A percentile compares a stretch with the other conserved stretches of the same genome.
Evolutionary conservation across 2,113 vertebrate species (phyloP).

Genomic region (Chroicocephalus ridibundus): DNA sequence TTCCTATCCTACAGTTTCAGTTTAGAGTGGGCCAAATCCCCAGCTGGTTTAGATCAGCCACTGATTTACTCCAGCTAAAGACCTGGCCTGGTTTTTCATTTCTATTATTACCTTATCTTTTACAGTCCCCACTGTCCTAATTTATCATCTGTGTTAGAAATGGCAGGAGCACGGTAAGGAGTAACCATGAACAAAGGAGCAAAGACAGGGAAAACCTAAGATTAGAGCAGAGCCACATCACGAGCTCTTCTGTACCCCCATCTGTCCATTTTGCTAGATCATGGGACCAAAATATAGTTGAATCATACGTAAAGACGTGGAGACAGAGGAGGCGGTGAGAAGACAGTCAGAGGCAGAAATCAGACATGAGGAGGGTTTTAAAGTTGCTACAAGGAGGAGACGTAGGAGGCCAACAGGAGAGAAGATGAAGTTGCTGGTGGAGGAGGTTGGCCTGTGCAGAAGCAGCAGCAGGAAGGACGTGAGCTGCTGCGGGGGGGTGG

Average conservation of each 20-base stretch:
- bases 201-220: slow-evolving; percentile 1
- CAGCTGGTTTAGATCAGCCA: slow-evolving; percentile 63
- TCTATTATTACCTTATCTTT: slow-evolving; percentile 68
- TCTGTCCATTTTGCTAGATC: background rate
- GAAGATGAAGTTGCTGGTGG: background rate
- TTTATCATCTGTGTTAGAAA: slow-evolving; percentile 43
- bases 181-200: slow-evolving; percentile 26
- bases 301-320: background rate
- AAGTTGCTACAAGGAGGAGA: background rate
- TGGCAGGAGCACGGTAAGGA: background rate
- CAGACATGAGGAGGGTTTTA: background rate
- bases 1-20: slow-evolving; percentile 56
- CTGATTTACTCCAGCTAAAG: slow-evolving; percentile 68
- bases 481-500: background rate
- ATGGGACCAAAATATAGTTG: background rate
- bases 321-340: background rate
- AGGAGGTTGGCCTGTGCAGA: background rate
- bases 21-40: slow-evolving; percentile 63
- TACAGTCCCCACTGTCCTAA: slow-evolving; percentile 53
- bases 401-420: background rate
- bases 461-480: background rate
- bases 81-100: slow-evolving; percentile 58
- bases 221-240: background rate
- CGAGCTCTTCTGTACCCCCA: background rate
- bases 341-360: background rate